These are phyloP conservation scores for Chondrosia reniformis DNA, from an alignment of 37 sponge, comb jelly and placozoan species.

Conservation along the genomic window DNA sequence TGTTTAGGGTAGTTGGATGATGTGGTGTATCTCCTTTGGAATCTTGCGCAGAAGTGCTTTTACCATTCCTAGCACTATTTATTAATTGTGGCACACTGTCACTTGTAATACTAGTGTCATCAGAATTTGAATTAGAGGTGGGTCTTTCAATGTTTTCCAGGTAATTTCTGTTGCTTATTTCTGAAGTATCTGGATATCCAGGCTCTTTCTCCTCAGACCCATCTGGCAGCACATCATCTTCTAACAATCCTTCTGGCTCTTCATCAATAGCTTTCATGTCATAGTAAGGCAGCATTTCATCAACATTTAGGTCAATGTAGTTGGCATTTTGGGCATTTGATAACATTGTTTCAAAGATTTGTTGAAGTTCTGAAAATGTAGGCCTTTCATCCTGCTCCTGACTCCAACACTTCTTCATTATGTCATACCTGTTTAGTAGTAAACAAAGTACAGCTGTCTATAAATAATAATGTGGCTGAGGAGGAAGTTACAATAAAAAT, in stretches of 20 bases:
- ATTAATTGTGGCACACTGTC: background rate
- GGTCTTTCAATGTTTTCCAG: slow-evolving; percentile 1
- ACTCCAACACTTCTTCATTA: slow-evolving; percentile 8
- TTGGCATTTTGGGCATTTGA: slow-evolving; percentile 3
- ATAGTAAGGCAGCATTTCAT: slow-evolving; percentile 21
- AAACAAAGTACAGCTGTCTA: too few species aligned
- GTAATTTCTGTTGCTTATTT: background rate
- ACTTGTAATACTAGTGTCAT: background rate
- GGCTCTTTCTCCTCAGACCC: background rate
- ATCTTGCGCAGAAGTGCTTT: background rate
- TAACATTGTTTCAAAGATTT: background rate
- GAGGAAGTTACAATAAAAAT: too few species aligned
- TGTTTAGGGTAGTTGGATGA: too few species aligned
- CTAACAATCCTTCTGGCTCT: background rate
- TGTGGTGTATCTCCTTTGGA: too few species aligned
- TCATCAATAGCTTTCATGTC: background rate
- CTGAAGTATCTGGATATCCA: slow-evolving; percentile 11
- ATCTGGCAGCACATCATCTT: background rate
- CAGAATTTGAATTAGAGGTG: background rate
- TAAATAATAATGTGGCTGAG: too few species aligned
- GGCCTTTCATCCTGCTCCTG: background rate
- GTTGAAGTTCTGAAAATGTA: background rate
- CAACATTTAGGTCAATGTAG: slow-evolving; percentile 23
- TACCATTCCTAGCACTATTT: too few species aligned
- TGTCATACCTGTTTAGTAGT: background rate